Evolutionary conservation across 2,888 invertebrate genomes (phyloP).

Genomic region (Agonopterix heracliana): DNA sequence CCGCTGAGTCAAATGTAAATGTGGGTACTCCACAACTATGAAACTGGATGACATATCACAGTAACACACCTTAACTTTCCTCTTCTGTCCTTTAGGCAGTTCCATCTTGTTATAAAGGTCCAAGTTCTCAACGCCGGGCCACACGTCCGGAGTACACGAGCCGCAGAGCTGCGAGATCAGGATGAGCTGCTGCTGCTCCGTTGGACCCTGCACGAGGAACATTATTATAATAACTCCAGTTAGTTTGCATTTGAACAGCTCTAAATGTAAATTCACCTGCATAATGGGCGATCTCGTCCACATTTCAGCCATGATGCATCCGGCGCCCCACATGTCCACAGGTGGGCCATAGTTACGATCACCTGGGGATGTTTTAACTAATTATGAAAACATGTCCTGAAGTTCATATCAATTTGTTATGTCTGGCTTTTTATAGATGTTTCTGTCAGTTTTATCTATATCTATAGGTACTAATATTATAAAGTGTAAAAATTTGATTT

Average conservation of each 20-base stretch:
- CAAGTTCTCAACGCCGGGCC: slow-evolving; percentile 94
- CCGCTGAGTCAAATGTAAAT: no score
- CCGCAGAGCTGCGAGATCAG: slow-evolving; percentile 97
- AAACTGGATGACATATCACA: neutral
- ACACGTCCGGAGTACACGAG: slow-evolving; percentile 93
- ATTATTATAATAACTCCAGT: no score
- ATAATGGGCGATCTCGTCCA: slow-evolving; percentile 97
- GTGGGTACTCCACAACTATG: neutral
- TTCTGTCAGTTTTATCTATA: no score
- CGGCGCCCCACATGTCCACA: slow-evolving; percentile 98
- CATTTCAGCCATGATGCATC: slow-evolving; percentile 99
- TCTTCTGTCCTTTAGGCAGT: slow-evolving; percentile 89
- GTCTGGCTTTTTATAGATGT: no score
- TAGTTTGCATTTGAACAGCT: no score
- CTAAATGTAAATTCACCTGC: slow-evolving; percentile 68
- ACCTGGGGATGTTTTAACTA: slow-evolving; percentile 47
- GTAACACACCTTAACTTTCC: slow-evolving; percentile 78
- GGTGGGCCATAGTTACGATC: slow-evolving; percentile 97
- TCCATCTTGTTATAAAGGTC: slow-evolving; percentile 93
- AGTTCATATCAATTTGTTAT: neutral
- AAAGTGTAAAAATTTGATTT: no score
- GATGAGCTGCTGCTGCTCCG: slow-evolving; percentile 96
- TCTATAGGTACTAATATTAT: no score
- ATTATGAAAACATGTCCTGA: neutral
- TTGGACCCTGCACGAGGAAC: slow-evolving; percentile 81